Percentiles rank a stretch among this genome's conserved stretches.
Conservation (phyloP, 64 coral and sea anemone species). For the Stichodactyla mertensii region DNA sequence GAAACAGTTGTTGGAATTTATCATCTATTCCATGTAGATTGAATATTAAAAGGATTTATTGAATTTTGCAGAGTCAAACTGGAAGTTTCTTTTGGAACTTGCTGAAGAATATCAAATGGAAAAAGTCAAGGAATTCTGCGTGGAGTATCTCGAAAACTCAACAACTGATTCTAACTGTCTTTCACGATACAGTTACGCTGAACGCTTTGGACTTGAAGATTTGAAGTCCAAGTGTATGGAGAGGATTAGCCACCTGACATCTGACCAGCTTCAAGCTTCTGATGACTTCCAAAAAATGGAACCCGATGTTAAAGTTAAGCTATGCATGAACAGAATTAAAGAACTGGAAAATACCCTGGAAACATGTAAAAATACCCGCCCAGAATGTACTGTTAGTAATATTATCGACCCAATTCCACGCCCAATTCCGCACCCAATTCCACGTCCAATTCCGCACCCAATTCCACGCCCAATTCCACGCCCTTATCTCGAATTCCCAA, state of each 20-base stretch:
- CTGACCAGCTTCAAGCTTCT: background rate
- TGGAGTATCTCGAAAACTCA: conserved; percentile 4
- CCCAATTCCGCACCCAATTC: no score
- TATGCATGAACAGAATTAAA: conserved; percentile 25
- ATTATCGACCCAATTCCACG: no score
- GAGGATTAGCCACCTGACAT: background rate
- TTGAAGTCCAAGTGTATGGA: conserved; percentile 11
- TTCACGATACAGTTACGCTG: conserved; percentile 22
- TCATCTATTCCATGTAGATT: no score
- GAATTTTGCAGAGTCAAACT: conserved; percentile 33
- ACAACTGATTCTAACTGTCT: conserved; percentile 5
- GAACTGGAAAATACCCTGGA: conserved; percentile 28
- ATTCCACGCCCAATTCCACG: no score
- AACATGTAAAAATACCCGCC: no score
- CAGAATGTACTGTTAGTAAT: no score
- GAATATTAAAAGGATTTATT: no score
- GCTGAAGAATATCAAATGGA: conserved; percentile 57
- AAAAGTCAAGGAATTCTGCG: conserved; percentile 31
- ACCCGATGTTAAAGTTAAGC: conserved; percentile 24
- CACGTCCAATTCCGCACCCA: no score
- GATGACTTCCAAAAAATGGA: conserved; percentile 5
- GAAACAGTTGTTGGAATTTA: no score
- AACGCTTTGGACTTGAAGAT: conserved; percentile 17
- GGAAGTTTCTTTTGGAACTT: conserved; percentile 36
- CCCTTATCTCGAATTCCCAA: no score